Evolutionary conservation across 1,140 invertebrate genomes (phyloP).

Genomic region (Octopus bimaculoides): DNA sequence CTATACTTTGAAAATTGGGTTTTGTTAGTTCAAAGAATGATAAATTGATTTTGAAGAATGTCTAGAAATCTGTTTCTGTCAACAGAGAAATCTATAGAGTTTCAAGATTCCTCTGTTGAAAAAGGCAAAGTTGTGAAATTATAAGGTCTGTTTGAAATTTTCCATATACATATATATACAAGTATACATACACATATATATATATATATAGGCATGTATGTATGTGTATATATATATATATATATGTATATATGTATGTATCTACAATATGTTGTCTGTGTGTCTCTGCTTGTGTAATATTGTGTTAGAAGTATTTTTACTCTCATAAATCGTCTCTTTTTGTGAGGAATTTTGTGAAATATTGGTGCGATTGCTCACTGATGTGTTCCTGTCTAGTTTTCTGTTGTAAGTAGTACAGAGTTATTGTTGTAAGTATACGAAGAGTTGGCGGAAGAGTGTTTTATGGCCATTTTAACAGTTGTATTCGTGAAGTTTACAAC

Average conservation of each 20-base stretch:
- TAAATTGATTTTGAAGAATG: not conserved
- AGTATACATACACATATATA: not conserved
- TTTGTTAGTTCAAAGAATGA: not conserved
- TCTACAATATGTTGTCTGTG: not conserved
- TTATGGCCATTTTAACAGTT: too few species aligned
- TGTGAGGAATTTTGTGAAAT: too few species aligned
- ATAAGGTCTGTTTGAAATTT: not conserved
- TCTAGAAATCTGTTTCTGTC: not conserved
- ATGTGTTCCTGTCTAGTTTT: too few species aligned
- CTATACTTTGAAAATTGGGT: not conserved
- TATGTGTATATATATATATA: not conserved
- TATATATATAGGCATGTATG: not conserved
- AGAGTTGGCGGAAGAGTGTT: too few species aligned
- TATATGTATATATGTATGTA: not conserved
- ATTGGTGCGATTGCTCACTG: too few species aligned
- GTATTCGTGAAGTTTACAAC: too few species aligned
- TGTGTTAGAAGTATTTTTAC: too few species aligned
- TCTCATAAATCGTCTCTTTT: too few species aligned
- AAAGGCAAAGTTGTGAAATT: rapidly evolving
- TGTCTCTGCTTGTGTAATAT: too few species aligned
- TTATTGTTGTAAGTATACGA: too few species aligned
- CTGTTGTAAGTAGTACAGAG: too few species aligned
- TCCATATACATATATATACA: not conserved
- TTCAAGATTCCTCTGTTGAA: not conserved
- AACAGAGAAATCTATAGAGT: not conserved